Conservation (phyloP, 2,888 invertebrate genomes). For the Microctonus brassicae region DNA sequence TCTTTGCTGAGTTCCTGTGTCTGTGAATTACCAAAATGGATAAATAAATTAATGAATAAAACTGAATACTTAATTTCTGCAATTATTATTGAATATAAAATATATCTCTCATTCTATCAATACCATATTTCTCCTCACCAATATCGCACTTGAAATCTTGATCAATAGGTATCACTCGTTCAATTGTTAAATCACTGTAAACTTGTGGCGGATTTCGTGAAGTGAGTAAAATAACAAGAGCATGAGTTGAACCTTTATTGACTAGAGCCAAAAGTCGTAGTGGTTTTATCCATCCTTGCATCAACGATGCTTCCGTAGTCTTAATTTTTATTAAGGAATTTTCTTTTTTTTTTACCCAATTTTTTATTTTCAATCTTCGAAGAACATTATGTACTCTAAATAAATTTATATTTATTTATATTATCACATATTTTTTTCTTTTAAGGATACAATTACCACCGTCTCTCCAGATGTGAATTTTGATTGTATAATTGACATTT, state of each 20-base stretch:
- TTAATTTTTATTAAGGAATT: slow-evolving; percentile 46
- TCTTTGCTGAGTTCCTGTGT: slow-evolving; percentile 71
- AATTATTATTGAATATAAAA: no score
- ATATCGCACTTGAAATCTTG: slow-evolving; percentile 84
- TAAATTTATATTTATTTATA: slow-evolving; percentile 33
- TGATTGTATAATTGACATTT: slow-evolving; percentile 71
- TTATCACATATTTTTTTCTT: slow-evolving; percentile 13
- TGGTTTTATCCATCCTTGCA: slow-evolving; percentile 72
- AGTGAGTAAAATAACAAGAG: slow-evolving; percentile 73
- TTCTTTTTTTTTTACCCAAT: background rate
- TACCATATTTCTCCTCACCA: slow-evolving; percentile 68
- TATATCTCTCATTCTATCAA: background rate
- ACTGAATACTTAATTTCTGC: no score
- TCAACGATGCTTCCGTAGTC: slow-evolving; percentile 69
- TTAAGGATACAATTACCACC: slow-evolving; percentile 74
- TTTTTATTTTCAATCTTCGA: no score
- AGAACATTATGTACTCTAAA: slow-evolving; percentile 48
- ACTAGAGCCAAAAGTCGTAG: slow-evolving; percentile 74
- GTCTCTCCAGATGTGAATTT: slow-evolving; percentile 74
- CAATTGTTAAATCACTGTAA: slow-evolving; percentile 83
- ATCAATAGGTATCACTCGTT: slow-evolving; percentile 85
- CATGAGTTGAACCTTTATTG: slow-evolving; percentile 73
- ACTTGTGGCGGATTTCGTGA: slow-evolving; percentile 78
- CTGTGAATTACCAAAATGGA: slow-evolving; percentile 66
- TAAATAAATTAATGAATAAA: no score